Base-by-base conservation (phyloP, 1,140 invertebrate species). In the Holcopasites calliopsidis region DNA sequence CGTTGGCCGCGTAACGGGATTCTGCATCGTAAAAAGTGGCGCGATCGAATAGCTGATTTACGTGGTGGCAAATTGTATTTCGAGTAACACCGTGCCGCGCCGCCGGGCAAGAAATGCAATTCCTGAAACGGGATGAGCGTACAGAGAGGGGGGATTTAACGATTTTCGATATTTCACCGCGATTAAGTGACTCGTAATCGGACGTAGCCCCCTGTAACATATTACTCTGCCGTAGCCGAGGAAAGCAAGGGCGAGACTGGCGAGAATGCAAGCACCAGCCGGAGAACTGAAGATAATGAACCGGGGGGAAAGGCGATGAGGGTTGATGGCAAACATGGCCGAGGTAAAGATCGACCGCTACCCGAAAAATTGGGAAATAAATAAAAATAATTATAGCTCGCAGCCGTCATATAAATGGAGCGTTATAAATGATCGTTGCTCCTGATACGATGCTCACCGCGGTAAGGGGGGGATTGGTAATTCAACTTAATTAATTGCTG, bases 161-260 rank as follows among this genome's bases (percentile, higher is more conserved):
- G 70, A 72, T 72, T 72, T 72, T 64, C 70, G 70, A 64, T 72
- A 64, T 64, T 52, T 52, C 58, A 62, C 23, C 33, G 35, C 57
- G 70, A 64, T 72, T 72, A 72, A 72, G 26, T 42, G 47, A 72
- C 47, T 72, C 47, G 58, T 42, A 35, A 72, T 72, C 70, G 58
- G 49, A 50, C 58, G 23, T 52, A 31, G 58, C 58, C 44, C 40
- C 23, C 16, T 62, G 69, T 52, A 72, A 72, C 44, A 40, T 72
- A 52, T 72, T 72, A 64, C 58, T 61, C 28, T 23, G 58, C 18
- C 47, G 18, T 23, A 47, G 57, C 28, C n/a, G 26, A 18, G 52
- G n/a, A 33, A n/a, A 52, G 7, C 33, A 33, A 28, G 44, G 69
- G 44, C 33, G 57, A 50, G 57, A 44, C 57, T 18, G 33, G 13